Conservation (phyloP, 2,113 vertebrate species). For the Corvus cornix region DNA sequence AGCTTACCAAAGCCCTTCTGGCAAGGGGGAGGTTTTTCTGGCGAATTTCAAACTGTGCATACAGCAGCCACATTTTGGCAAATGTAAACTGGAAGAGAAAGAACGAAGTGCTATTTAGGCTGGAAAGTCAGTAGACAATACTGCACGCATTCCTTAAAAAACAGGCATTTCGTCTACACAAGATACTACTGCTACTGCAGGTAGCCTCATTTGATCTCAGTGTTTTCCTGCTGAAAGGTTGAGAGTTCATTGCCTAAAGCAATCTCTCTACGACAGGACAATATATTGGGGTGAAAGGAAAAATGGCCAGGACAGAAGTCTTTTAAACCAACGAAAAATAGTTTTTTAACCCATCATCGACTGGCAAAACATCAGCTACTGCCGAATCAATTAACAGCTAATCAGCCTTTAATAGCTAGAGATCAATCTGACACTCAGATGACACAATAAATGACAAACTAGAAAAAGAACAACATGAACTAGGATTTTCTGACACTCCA, state of each 20-base stretch:
- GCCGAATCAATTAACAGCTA: neutral
- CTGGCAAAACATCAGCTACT: neutral
- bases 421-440: neutral
- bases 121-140: neutral
- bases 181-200: neutral
- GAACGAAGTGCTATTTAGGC: neutral
- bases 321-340: neutral
- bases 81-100: slow-evolving; percentile 89
- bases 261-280: neutral
- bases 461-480: neutral
- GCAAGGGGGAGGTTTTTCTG: slow-evolving; percentile 93
- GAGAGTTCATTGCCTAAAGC: neutral
- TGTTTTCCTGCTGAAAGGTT: neutral
- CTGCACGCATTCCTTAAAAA: neutral
- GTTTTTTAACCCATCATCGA: neutral
- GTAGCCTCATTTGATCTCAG: neutral
- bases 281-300: neutral
- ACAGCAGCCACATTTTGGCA: slow-evolving; percentile 96
- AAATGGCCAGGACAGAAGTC: neutral
- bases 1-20: slow-evolving; percentile 88
- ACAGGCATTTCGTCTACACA: neutral
- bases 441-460: neutral
- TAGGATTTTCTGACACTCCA: neutral
- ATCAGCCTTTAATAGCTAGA: neutral
- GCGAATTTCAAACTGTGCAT: slow-evolving; percentile 92